phyloP scores from a whole-genome alignment of 1,140 invertebrate species.

The Drusus annulatus region DNA sequence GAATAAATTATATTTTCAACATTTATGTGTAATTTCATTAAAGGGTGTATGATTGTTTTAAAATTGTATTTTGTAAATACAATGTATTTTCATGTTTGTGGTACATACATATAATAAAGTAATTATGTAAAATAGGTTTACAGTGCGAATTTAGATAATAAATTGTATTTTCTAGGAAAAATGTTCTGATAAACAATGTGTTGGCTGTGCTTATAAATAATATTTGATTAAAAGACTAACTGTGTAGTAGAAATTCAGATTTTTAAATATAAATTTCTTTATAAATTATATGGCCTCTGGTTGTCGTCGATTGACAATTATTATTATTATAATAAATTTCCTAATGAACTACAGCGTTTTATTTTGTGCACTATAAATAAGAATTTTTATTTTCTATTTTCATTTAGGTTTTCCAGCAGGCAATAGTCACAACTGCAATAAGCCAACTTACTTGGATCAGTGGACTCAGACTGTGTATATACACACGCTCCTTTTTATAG shows the following conservation, averaged over 20 bases:
- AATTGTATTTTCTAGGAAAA: constrained; percentile 34
- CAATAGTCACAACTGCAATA: no score
- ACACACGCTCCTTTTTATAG: no score
- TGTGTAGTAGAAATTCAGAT: constrained; percentile 33
- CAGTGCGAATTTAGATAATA: background rate
- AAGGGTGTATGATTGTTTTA: no score
- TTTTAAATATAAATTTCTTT: constrained; percentile 12
- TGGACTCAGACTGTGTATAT: no score
- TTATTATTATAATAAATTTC: constrained; percentile 12
- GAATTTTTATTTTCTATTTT: no score
- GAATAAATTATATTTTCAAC: no score
- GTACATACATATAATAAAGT: background rate
- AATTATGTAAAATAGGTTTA: background rate
- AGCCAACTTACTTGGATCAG: no score
- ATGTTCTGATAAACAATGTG: constrained; percentile 42
- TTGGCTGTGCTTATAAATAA: constrained; percentile 43
- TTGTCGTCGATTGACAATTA: constrained; percentile 20
- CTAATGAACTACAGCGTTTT: background rate
- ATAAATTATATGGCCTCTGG: background rate
- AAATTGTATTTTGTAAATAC: no score
- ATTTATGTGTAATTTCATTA: no score
- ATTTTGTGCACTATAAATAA: background rate
- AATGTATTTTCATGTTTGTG: no score
- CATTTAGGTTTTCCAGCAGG: no score
- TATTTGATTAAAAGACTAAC: constrained; percentile 41